Base-by-base conservation (phyloP, 2,888 invertebrate species). In the Alsophila aescularia region DNA sequence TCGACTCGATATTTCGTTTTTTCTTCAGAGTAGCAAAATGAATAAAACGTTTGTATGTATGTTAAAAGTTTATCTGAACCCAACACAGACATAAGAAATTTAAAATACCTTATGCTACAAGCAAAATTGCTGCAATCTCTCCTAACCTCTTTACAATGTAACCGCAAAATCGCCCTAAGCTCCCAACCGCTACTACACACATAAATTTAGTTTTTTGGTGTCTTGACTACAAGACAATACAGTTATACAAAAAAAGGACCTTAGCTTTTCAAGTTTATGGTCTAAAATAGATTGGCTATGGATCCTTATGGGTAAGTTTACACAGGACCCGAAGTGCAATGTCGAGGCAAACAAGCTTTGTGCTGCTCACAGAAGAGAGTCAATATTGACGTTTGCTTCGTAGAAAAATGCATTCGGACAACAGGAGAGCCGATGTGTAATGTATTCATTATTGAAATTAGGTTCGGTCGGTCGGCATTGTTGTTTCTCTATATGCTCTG, bases 311-410 rank as follows among this genome's bases (percentile, higher is more conserved):
- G 83, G 74, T 61, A 67, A 79, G 90, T 91, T 89, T 90, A 85
- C 89, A 86, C 79, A 91, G 90, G 90, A 90, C 78, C 77, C 84
- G 81, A 87, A 90, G 90, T 90, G 91, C 91, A 90, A 89, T 83
- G 85, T 79, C 76, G 86, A 71, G 80, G 76, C 86, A 90, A 91
- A 91, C 86, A 87, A 77, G 84, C 88, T 87, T 90, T 90, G 88
- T 90, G 85, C 76, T 82, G 82, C 85, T 87, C 84, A 88, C 82
- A 79, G 82, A 45, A 40, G 79, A 81, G 81, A 77, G 87, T 81
- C 83, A 91, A 91, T 90, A 90, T 91, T 90, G 78, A 80, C 75
- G 79, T 77, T 81, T 79, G 77, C 81, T 90, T 90, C 90, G 83
- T 67, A 77, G 91, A 90, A 91, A 90, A 90, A 91, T 90, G 87